Evolutionary conservation across 2,888 invertebrate genomes (phyloP).

Genomic region (Hyalella azteca): DNA sequence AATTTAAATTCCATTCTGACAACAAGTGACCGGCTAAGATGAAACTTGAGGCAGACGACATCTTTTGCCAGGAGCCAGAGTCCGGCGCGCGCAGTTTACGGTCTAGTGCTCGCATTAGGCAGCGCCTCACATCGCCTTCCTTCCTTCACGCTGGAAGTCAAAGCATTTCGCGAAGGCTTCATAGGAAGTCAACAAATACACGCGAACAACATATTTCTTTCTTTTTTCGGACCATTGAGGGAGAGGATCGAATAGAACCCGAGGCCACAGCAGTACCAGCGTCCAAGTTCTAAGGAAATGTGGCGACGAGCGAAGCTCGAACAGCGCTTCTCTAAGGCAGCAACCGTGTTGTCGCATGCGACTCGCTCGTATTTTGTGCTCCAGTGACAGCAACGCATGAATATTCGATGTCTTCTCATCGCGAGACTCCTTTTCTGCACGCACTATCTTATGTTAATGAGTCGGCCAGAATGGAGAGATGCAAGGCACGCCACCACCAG

Average conservation of each 20-base stretch:
- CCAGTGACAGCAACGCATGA: constrained; percentile 37
- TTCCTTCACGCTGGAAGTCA: constrained; percentile 31
- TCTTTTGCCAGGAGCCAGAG: constrained; percentile 14
- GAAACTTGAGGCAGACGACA: neutral
- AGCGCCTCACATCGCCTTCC: constrained; percentile 32
- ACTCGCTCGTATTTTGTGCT: constrained; percentile 33
- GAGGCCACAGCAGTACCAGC: neutral
- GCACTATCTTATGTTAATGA: constrained; percentile 37
- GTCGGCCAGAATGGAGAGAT: constrained; percentile 37
- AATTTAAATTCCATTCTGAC: constrained; percentile 5
- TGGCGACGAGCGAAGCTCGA: neutral
- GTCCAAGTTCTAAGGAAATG: constrained; percentile 5
- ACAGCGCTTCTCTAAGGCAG: neutral
- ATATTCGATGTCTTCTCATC: constrained; percentile 37
- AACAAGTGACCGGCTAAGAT: neutral
- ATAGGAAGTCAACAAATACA: constrained; percentile 25
- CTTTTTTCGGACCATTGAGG: constrained; percentile 27
- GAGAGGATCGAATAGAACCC: constrained; percentile 12
- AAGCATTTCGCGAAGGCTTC: constrained; percentile 35
- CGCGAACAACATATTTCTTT: constrained; percentile 37
- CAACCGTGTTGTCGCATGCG: constrained; percentile 32
- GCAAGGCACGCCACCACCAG: constrained; percentile 33
- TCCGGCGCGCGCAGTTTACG: constrained; percentile 24
- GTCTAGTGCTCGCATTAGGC: constrained; percentile 23
- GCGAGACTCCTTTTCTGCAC: constrained; percentile 37